Evolutionary conservation across 2,797 vertebrate genomes (phyloP), one percentile per base, ranked within the genome.

Genomic region (Danio choprae): DNA sequence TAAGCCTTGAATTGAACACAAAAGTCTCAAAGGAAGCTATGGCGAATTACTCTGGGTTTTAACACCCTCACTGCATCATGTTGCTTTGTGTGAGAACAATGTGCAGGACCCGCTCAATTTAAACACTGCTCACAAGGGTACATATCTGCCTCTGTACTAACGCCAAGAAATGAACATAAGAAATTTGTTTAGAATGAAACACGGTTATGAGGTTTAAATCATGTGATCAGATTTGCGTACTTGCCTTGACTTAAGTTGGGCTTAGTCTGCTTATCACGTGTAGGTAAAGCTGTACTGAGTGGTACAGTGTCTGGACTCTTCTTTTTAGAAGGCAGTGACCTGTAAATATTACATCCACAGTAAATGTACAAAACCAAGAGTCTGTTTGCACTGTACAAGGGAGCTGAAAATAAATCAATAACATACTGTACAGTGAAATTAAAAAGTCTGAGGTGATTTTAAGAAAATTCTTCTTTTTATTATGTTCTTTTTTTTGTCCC

Each of bases 211-310:
- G 73, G 1, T 18, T 29, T 59, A 22, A n/a, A 29, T 44, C 29
- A 43, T n/a, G 4, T 55, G 13, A 9, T 50, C 50, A 46, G 6
- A 4, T 65, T 53, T 40, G 29, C 36, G 10, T 20, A 74, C 65
- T 70, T 79, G 48, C 74, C 77, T 83, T 46, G 41, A 36, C 15
- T 77, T 20, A 50, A 0, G 56, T 6, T 10, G 1, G 51, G 38
- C 11, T 70, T 29, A 36, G 13, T 74, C 22, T 77, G 62, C 16
- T 81, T 65, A 43, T 75, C 44, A 56, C 20, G 6, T 15, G 20
- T 55, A 53, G 74, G n/a, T n/a, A 29, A 13, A 78, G 48, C 18
- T 50, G 77, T 15, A 41, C 40, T 70, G 3, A 20, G 7, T 3
- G 6, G 68, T 40, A 71, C 41, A 8, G 4, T 73, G 13, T 59